Percentiles rank a stretch among this genome's conserved stretches.
Conservation (phyloP, 1,140 invertebrate genomes). For the Meteorus sp. region DNA sequence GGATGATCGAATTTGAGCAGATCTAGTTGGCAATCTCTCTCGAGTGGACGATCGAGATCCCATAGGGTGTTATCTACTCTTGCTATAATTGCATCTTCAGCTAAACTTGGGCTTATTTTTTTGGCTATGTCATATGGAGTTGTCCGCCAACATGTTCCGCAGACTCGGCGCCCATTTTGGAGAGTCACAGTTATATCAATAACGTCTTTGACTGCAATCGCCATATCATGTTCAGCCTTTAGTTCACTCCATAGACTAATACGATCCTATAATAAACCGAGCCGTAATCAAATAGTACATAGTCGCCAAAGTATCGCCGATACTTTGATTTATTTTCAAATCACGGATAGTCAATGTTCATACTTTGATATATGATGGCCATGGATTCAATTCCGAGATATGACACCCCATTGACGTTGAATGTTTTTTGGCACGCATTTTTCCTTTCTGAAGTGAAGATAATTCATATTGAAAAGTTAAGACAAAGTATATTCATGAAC, state of each 20-base stretch:
- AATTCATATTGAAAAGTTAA: no score
- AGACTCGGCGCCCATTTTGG: slow-evolving; percentile 83
- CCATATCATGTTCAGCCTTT: slow-evolving; percentile 77
- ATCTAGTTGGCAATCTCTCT: slow-evolving; percentile 79
- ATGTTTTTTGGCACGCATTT: no score
- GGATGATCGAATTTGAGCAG: slow-evolving; percentile 94
- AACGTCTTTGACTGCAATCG: slow-evolving; percentile 73
- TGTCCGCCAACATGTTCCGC: slow-evolving; percentile 87
- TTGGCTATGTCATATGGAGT: slow-evolving; percentile 93
- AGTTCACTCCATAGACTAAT: slow-evolving; percentile 83
- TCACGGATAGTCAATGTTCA: neutral
- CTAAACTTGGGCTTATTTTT: slow-evolving; percentile 91
- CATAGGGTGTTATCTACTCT: slow-evolving; percentile 94
- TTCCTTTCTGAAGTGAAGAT: no score
- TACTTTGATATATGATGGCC: slow-evolving; percentile 74
- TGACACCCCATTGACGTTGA: slow-evolving; percentile 47
- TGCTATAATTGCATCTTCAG: slow-evolving; percentile 91
- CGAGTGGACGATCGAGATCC: slow-evolving; percentile 96
- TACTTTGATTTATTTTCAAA: neutral
- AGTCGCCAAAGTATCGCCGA: neutral
- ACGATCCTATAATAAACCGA: slow-evolving; percentile 63
- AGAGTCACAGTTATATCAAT: slow-evolving; percentile 79
- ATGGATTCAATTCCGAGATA: slow-evolving; percentile 72
- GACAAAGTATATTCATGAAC: no score
- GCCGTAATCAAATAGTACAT: no score